Percentiles rank a stretch among this genome's conserved stretches.
Evolutionary conservation across 2,888 invertebrate genomes (phyloP).

Genomic region (Baronia brevicornis): DNA sequence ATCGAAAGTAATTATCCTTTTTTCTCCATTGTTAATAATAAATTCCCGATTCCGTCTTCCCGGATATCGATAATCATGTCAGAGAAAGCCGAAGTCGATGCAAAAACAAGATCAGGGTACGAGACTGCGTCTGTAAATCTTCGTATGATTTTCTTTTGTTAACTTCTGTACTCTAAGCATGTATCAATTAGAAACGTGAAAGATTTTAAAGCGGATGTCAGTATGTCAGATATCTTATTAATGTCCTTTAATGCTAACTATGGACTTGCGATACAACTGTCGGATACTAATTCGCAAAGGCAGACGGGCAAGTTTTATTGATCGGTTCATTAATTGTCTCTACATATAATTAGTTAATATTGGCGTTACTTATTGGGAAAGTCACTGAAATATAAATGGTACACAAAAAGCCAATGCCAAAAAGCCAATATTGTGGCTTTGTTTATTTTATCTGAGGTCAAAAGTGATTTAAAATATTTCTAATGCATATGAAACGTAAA

Average conservation of each 20-base stretch:
- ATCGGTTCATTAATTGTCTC: not conserved
- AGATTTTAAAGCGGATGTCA: constrained; percentile 8
- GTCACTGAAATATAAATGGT: too few species aligned
- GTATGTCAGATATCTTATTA: constrained; percentile 9
- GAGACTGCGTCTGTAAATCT: constrained; percentile 33
- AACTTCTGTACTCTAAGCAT: constrained; percentile 16
- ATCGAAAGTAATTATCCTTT: constrained; percentile 60
- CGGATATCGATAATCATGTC: constrained; percentile 68
- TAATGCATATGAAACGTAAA: too few species aligned
- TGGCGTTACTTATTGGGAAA: too few species aligned
- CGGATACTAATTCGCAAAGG: constrained; percentile 3
- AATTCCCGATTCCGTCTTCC: constrained; percentile 52
- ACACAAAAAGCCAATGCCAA: too few species aligned
- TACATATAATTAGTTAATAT: too few species aligned
- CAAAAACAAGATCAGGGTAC: constrained; percentile 37
- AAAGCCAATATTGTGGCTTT: too few species aligned
- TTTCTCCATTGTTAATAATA: constrained; percentile 51
- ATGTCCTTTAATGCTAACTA: constrained; percentile 11
- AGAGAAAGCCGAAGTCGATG: constrained; percentile 44
- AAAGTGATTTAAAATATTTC: too few species aligned
- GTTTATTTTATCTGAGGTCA: too few species aligned
- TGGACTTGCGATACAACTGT: constrained; percentile 3
- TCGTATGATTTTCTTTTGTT: constrained; percentile 25
- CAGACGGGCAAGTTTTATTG: constrained; percentile 5
- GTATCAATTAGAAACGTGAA: constrained; percentile 16